These are phyloP conservation scores for Drosophila funebris DNA, from an alignment of 1,140 invertebrate genomes.

Conservation along the genomic window DNA sequence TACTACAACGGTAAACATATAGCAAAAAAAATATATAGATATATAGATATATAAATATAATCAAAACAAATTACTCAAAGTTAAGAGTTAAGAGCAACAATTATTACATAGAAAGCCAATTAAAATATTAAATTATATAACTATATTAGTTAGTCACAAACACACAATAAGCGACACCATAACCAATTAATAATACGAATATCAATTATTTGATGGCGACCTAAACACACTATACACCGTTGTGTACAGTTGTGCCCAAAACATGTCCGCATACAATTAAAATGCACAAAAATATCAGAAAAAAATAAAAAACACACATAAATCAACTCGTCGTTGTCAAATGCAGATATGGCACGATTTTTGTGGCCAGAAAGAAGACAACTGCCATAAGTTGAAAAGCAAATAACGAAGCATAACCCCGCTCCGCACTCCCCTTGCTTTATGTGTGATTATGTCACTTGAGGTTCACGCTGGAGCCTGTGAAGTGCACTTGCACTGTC, in stretches of 20 bases:
- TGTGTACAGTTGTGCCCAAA: slow-evolving; percentile 34
- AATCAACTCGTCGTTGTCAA: slow-evolving; percentile 63
- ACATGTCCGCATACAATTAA: slow-evolving; percentile 56
- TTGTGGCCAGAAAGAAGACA: slow-evolving; percentile 17
- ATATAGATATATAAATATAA: slow-evolving; percentile 2
- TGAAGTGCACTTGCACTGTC: slow-evolving; percentile 52
- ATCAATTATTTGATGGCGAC: slow-evolving; percentile 5
- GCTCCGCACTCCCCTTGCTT: slow-evolving; percentile 21
- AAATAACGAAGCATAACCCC: slow-evolving; percentile 3
- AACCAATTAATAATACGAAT: slow-evolving; percentile 19
- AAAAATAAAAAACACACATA: too few species aligned
- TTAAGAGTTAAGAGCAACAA: slow-evolving; percentile 23
- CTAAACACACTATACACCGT: slow-evolving; percentile 22
- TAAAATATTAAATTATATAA: slow-evolving; percentile 19
- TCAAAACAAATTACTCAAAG: slow-evolving; percentile 14
- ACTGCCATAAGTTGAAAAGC: slow-evolving; percentile 1
- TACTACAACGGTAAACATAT: slow-evolving; percentile 81
- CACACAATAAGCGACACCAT: slow-evolving; percentile 33
- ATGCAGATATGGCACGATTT: slow-evolving; percentile 71
- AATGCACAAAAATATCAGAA: slow-evolving; percentile 40
- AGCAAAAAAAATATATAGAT: slow-evolving; percentile 57
- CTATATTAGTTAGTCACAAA: slow-evolving; percentile 45
- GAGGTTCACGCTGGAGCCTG: slow-evolving; percentile 23
- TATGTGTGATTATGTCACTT: slow-evolving; percentile 62
- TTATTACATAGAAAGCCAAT: slow-evolving; percentile 18